Evolutionary conservation across 2,888 invertebrate genomes (phyloP), one percentile per base, ranked within the genome.

Genomic region (Drosophila ustulata): DNA sequence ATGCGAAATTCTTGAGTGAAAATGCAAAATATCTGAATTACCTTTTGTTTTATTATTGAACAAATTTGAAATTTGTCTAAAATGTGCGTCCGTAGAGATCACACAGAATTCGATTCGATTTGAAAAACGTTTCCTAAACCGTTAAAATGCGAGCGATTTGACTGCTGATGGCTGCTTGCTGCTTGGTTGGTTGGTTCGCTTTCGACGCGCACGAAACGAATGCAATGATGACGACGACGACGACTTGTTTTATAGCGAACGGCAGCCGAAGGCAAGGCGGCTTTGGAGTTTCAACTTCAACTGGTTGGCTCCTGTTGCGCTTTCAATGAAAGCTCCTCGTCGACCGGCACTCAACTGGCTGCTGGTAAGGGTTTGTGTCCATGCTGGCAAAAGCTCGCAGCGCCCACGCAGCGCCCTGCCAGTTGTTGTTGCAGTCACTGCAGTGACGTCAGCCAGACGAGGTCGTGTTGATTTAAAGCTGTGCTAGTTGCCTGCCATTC

Each of bases 141-240:
- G 79, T 61, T 67, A 50, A 37, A 23, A 52, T 6, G 9, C 65
- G 37, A 72, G 13, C 51, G 59, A 34, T 56, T 11, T 47, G 39
- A 51, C 46, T 64, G 45, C 26, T 56, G 53, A 13, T 63, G 46
- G 52, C 53, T 55, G 65, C 46, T 63, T 52, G 61, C 55, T 71
- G 74, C 62, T 86, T 64, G 57, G 72, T 50, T 52, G 45, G 62
- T 56, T 49, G 52, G 39, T 57, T 57, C 57, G 34, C 57, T 57
- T 64, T 81, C 71, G 80, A 89, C 82, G 85, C 88, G 88, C 77
- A 80, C 75, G 82, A 79, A 82, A 78, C 82, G 82, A 85, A 85
- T 85, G 89, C 73, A 78, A 52, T 53, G 63, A 5, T 13, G 13
- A 52, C 59, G 43, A 71, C 68, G 51, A 41, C 43, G 61, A 66